Evolutionary conservation across 2,113 vertebrate genomes (phyloP), one percentile per base, ranked within the genome.

Genomic region (Physeter macrocephalus): DNA sequence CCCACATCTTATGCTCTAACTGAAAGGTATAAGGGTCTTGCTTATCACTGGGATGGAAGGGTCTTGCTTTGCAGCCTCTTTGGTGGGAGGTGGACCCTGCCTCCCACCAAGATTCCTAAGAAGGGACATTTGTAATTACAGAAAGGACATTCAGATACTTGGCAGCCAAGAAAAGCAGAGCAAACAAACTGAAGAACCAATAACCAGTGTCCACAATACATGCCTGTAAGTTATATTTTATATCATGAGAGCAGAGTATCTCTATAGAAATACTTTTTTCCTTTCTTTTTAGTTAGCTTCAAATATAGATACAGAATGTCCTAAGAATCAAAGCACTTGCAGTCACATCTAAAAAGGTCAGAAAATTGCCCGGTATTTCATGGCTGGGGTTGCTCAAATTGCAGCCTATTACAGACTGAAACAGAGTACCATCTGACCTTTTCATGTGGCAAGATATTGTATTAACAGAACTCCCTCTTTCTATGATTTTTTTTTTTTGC

Each of bases 281-380:
- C 90, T 80, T 92, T 81, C 12, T 77, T 85, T 93, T 95, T 97
- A 92, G 96, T 98, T 59, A 2, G 18, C 96, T 36, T 23, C 14
- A 98, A 92, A 95, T 66, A 94, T 2, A 52, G 89, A 93, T 80
- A 85, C 92, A 80, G 95, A 77, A 27, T 94, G 74, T 83, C 81
- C 62, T 29, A 94, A 98, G 91, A 97, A 97, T 77, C 62, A 90
- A 96, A 98, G 95, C 74, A 41, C 92, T 97, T 97, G 46, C 25
- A 94, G 36, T 62, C 43, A 93, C 75, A 97, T 41, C 95, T 97
- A 93, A 98, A 97, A 98, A 98, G 98, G 96, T 98, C 97, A 97
- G 96, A 84, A 95, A 98, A 97, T 87, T 93, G 67, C 89, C 93
- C 36, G 62, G 90, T 93, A 98, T 97, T 98, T 98, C 92, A 95